Base-by-base conservation (phyloP, 2,113 vertebrate species). In the Hippocampus barbouri region DNA sequence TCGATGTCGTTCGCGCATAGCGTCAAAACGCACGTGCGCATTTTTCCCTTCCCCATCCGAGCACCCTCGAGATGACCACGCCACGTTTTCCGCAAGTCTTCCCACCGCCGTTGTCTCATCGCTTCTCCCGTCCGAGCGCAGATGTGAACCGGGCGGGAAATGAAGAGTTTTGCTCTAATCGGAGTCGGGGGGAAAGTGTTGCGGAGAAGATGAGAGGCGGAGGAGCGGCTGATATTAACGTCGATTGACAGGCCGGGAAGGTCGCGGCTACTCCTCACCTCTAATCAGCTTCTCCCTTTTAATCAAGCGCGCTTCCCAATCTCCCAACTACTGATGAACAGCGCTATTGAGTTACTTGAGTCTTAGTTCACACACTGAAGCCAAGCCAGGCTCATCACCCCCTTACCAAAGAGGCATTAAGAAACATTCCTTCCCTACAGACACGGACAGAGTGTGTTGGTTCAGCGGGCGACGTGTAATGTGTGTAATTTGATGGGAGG, bases 271-370 rank as follows among this genome's bases (percentile, higher is more conserved):
- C 86, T 90, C 86, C 83, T 90, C 90, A 88, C 85, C 83, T 88
- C 84, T 87, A 92, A 92, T 92, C 91, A 92, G 85, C 77, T 81
- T 72, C 66, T 80, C 80, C 82, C 91, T 92, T 38, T 91, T 92
- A 91, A 92, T 92, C 91, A 92, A 79, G 88, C 85, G 79, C 5
- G 67, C 82, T 79, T 76, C 79, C 68, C 74, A 68, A 79, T 82
- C 79, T 86, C 73, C 69, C 53, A 87, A 88, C 82, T 84, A 83
- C 80, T 88, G 83, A 80, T 82, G 85, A 88, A 80, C 66, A 34
- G 60, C 79, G 71, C 83, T 83, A 89, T 90, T 87, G 74, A 77
- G 88, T 92, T 91, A 89, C 91, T 76, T 78, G 83, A 47, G 12
- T 43, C 65, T 25, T 1, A 1, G 40, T 47, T 61, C 66, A 53